A percentile compares a stretch with the other conserved stretches of the same genome.
These are phyloP conservation scores for Alloplasta piceator DNA, from an alignment of 2,888 invertebrate species.

Conservation along the genomic window DNA sequence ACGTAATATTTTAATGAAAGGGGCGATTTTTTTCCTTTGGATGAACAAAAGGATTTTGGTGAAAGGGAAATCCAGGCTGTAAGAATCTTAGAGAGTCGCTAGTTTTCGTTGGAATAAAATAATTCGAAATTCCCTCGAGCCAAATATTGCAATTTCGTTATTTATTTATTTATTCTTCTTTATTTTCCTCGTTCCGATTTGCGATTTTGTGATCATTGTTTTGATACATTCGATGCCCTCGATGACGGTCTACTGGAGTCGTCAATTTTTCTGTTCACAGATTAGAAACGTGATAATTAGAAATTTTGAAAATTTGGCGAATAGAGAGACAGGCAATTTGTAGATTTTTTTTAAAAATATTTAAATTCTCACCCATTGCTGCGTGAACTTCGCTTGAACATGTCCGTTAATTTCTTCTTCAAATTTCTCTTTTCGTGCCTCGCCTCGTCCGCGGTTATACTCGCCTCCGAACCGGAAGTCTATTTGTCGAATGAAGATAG, in stretches of 20 bases:
- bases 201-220: constrained; percentile 63
- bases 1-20: constrained; percentile 17
- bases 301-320: neutral
- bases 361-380: constrained; percentile 75
- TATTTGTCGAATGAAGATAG: constrained; percentile 63
- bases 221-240: constrained; percentile 77
- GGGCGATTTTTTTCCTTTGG: constrained; percentile 7
- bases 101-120: constrained; percentile 48
- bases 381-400: constrained; percentile 88
- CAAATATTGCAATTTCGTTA: constrained; percentile 32
- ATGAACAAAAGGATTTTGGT: constrained; percentile 33
- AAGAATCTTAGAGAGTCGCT: constrained; percentile 40
- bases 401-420: constrained; percentile 91
- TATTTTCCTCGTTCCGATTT: constrained; percentile 34
- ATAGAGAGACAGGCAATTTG: too few relatives aligned
- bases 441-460: constrained; percentile 75
- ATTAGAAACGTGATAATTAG: constrained; percentile 66
- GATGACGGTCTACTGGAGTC: constrained; percentile 79
- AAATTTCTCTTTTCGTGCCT: constrained; percentile 88
- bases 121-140: constrained; percentile 34
- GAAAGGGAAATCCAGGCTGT: constrained; percentile 57
- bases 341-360: neutral
- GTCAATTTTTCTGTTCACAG: constrained; percentile 76
- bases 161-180: constrained; percentile 29
- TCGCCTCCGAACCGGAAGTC: constrained; percentile 81